A percentile compares a stretch with the other conserved stretches of the same genome.
Conservation (phyloP, 2,113 vertebrate species). For the Callionymus lyra region DNA sequence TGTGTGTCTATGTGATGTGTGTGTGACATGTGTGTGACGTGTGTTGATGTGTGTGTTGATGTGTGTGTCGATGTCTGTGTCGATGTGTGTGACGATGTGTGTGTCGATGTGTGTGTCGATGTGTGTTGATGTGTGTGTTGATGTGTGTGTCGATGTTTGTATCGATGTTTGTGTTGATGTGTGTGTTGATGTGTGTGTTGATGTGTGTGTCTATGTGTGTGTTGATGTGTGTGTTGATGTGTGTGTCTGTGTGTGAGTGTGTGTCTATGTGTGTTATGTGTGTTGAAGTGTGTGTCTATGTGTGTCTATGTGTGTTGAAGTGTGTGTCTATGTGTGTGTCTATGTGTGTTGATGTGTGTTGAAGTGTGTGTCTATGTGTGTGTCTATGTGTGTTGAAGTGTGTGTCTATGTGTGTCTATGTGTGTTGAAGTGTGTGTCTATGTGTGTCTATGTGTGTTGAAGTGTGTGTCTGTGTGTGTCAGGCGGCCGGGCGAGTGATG, state of each 20-base stretch:
- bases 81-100: slow-evolving; percentile 57
- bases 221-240: slow-evolving; percentile 46
- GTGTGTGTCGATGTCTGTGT: slow-evolving; percentile 45
- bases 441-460: slow-evolving; percentile 56
- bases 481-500: slow-evolving; percentile 86
- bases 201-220: slow-evolving; percentile 55
- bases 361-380: slow-evolving; percentile 40
- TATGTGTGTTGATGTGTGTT: slow-evolving; percentile 59
- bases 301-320: slow-evolving; percentile 57
- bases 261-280: slow-evolving; percentile 57
- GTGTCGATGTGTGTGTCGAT: slow-evolving; percentile 44
- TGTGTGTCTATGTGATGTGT: no score
- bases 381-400: slow-evolving; percentile 60
- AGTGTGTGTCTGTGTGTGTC: slow-evolving; percentile 68
- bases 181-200: slow-evolving; percentile 54
- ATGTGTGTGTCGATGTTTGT: slow-evolving; percentile 43
- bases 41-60: slow-evolving; percentile 51
- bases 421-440: slow-evolving; percentile 43
- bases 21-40: slow-evolving; percentile 42
- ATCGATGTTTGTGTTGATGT: no score
- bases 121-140: slow-evolving; percentile 54
- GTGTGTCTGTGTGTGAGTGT: slow-evolving; percentile 45
- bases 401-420: slow-evolving; percentile 60
- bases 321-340: slow-evolving; percentile 45
- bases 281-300: slow-evolving; percentile 43